Base-by-base conservation (phyloP, 2,797 vertebrate species). In the Lithobates sylvaticus region DNA sequence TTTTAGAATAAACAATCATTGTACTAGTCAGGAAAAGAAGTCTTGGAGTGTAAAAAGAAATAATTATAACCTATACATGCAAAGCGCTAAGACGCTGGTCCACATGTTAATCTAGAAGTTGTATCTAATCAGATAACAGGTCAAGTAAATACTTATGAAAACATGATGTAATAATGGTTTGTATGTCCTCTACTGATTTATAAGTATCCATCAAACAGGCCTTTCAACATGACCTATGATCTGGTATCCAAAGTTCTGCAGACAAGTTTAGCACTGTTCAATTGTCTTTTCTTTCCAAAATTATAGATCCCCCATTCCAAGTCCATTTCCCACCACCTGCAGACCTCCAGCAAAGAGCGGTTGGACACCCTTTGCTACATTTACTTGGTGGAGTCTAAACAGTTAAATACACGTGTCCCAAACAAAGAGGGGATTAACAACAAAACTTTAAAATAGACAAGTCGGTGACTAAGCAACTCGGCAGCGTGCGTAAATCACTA, bases 1-100 rank as follows among this genome's bases (percentile, higher is more conserved):
- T 70, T 69, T 54, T 58, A 34, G 50, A 70, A 27, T 32, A 58
- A 81, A 71, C 79, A 81, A 54, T 81, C 68, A 58, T 39, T 34
- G 29, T 36, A 58, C 18, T 72, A 72, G 39, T 36, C 32, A 61
- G 61, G 2, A 54, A 36, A 29, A 54, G 1, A 54, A 80, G 44
- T 71, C 32, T 71, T 5, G 7, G 6, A 78, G 34, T 39, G 5
- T 54, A 16, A 81, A 81, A 36, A 81, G 15, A 18, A 10, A 27
- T 18, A 72, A 71, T 70, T 54, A 71, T 44, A 72, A 68, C 5
- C 54, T 58, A 16, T 70, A 58, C 29, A 34, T 34, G 44, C 12
- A 15, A 42, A 65, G 21, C 32, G 67, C 9, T 32, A 58, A n/a
- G 47, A 36, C 44, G 47, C 2, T 23, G 32, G 23, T 65, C 12